Evolutionary conservation across 2,113 vertebrate genomes (phyloP), one percentile per base, ranked within the genome.

Genomic region (Meriones unguiculatus): DNA sequence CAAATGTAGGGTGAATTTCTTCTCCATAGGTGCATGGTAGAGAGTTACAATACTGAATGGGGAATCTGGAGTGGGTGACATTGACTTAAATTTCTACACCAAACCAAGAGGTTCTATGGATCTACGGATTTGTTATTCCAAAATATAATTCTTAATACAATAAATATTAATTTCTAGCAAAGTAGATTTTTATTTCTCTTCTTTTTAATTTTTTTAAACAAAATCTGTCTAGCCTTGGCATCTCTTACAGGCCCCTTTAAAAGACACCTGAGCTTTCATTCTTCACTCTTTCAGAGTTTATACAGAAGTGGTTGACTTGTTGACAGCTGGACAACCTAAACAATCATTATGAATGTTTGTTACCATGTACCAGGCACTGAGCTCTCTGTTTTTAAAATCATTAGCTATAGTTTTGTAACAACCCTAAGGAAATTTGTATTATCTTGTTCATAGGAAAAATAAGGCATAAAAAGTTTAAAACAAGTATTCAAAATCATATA

Each of bases 191-290:
- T 92, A 81, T 73, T 91, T 46, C 59, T 87, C 93, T 94, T n/a
- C 20, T 90, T 91, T 93, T 72, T 82, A 86, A 67, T 50, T 69
- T 94, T 67, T 84, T 18, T 84, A 96, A 93, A 65, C 46, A 46
- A 65, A 91, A 81, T 65, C 13, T 25, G 52, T 38, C 35, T 87
- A 88, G 80, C 10, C 69, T 94, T 90, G 84, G 75, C 6, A 3
- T 67, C 20, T 76, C 18, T 41, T 69, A 1, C 18, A 93, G 84
- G 4, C 13, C 17, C 95, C 73, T 78, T 94, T 93, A 64, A 80
- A 93, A 93, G 72, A 82, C 5, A 12, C n/a, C 14, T 81, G 38
- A 81, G 15, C 59, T 84, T 91, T 82, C 65, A 75, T 1, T 41
- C 20, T 85, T 78, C 2, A 93, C 0, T 69, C 73, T 90, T 41